phyloP scores from a whole-genome alignment of 1,140 invertebrate genomes.

The Musca vetustissima region DNA sequence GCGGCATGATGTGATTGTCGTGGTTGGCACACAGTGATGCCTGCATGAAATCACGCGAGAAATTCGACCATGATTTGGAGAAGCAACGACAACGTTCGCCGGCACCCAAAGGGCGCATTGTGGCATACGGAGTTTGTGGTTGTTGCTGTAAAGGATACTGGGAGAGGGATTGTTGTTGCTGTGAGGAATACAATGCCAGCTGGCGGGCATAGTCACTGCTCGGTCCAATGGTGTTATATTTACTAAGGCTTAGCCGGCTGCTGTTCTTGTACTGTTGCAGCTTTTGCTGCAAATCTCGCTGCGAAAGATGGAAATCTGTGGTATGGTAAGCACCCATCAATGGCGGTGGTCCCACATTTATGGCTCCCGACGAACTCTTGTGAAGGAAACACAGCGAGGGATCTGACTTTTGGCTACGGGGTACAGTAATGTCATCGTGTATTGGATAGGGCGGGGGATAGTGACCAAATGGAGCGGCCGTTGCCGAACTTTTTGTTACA shows the following conservation, averaged over 20 bases:
- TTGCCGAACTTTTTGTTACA: constrained; percentile 27
- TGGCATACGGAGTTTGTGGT: background rate
- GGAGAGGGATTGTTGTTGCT: constrained; percentile 40
- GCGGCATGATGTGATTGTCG: constrained; percentile 24
- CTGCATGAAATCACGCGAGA: constrained; percentile 36
- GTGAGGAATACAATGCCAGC: constrained; percentile 48
- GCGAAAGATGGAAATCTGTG: constrained; percentile 25
- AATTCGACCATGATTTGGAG: constrained; percentile 49
- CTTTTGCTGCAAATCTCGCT: constrained; percentile 26
- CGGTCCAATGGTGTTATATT: constrained; percentile 53
- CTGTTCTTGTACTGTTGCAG: constrained; percentile 21
- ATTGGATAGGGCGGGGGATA: constrained; percentile 39
- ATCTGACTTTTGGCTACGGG: constrained; percentile 49
- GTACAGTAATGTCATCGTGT: constrained; percentile 46
- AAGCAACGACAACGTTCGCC: constrained; percentile 46
- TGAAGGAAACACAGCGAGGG: constrained; percentile 46
- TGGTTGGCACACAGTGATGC: constrained; percentile 2
- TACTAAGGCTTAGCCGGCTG: constrained; percentile 33
- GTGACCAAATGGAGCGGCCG: constrained; percentile 17
- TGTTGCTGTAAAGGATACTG: constrained; percentile 44
- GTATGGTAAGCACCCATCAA: background rate
- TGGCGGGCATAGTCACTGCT: constrained; percentile 51
- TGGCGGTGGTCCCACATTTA: constrained; percentile 2
- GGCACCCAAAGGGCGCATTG: constrained; percentile 11
- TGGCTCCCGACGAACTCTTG: constrained; percentile 16